Conservation (phyloP, 2,888 invertebrate species). For the Aleiodes testaceus region DNA sequence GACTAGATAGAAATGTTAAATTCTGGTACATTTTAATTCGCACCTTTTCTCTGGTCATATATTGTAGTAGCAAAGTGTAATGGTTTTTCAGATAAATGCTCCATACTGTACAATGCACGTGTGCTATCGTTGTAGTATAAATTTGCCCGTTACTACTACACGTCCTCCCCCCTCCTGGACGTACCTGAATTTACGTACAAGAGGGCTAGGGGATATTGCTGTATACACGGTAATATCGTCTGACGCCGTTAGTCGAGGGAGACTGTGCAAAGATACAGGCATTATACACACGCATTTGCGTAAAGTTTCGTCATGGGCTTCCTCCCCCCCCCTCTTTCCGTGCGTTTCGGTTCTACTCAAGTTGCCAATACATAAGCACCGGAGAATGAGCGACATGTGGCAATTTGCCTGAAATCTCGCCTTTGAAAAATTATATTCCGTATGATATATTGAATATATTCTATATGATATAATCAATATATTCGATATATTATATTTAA, state of each 20-base stretch:
- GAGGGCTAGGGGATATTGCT: constrained; percentile 40
- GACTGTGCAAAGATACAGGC: constrained; percentile 16
- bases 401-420: too few species aligned
- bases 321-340: not conserved
- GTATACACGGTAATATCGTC: constrained; percentile 22
- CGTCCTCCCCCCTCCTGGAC: constrained; percentile 22
- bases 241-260: constrained; percentile 12
- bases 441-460: too few species aligned
- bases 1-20: not conserved
- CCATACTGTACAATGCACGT: constrained; percentile 24
- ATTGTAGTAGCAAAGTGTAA: constrained; percentile 1
- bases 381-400: too few species aligned
- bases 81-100: constrained; percentile 12
- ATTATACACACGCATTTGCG: constrained; percentile 25
- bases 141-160: not conserved
- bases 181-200: constrained; percentile 52
- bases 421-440: too few species aligned
- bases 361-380: too few species aligned
- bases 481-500: too few species aligned
- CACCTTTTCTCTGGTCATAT: constrained; percentile 29
- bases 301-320: constrained; percentile 26
- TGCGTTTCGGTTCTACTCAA: constrained; percentile 14
- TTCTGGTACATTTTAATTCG: not conserved
- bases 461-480: too few species aligned
- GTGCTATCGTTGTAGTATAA: constrained; percentile 35